Conservation (phyloP, 2,113 vertebrate species). For the Danionella cerebrum region DNA sequence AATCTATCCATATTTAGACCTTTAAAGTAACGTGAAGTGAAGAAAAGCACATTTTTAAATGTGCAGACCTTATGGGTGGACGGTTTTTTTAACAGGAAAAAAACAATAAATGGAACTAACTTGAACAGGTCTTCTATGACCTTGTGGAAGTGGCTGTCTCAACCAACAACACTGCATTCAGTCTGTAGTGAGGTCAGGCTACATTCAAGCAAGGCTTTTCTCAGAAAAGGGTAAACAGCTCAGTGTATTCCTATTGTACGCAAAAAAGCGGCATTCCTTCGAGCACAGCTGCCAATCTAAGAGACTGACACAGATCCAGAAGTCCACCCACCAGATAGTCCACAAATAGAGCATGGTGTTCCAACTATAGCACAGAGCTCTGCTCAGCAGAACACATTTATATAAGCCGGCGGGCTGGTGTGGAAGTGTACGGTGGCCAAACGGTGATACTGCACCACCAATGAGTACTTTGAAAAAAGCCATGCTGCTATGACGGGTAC, state of each 20-base stretch:
- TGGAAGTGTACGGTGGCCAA: slow-evolving; percentile 15
- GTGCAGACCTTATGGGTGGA: too few relatives aligned
- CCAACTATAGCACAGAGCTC: slow-evolving; percentile 46
- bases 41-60: too few relatives aligned
- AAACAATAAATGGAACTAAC: neutral
- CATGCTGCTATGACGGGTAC: too few relatives aligned
- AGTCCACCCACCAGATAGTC: slow-evolving; percentile 44
- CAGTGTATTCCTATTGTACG: neutral
- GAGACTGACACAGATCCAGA: slow-evolving; percentile 55
- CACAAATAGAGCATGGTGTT: slow-evolving; percentile 49
- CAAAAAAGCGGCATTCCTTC: neutral
- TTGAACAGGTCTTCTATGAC: neutral
- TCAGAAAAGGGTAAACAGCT: neutral
- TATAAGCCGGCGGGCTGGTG: slow-evolving; percentile 38
- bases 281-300: slow-evolving; percentile 27
- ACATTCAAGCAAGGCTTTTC: slow-evolving; percentile 8
- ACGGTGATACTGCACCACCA: slow-evolving; percentile 13
- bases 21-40: too few relatives aligned
- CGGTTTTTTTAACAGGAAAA: neutral
- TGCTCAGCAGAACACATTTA: slow-evolving; percentile 40
- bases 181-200: slow-evolving; percentile 12
- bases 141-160: slow-evolving; percentile 10
- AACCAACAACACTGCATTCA: slow-evolving; percentile 12
- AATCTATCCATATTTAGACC: too few relatives aligned
- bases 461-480: too few relatives aligned